These are phyloP conservation scores for Ammodytes marinus DNA, from an alignment of 2,113 vertebrate genomes.

Conservation along the genomic window DNA sequence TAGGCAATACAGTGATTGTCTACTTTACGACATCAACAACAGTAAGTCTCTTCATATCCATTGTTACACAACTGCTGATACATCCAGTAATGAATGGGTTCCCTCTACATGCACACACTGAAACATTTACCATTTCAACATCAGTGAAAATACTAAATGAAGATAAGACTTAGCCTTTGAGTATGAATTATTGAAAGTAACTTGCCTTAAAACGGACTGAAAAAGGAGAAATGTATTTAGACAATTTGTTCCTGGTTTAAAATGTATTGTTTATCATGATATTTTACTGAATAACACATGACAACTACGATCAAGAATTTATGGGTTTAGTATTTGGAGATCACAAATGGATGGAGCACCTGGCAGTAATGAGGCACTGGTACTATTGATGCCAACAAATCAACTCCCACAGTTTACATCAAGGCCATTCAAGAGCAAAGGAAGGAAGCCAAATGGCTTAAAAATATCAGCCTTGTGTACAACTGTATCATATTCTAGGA, in stretches of 20 bases:
- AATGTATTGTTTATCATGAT: background rate
- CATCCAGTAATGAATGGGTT: background rate
- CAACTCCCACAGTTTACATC: background rate
- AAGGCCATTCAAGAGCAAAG: background rate
- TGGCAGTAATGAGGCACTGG: background rate
- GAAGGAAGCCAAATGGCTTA: slow-evolving; percentile 8
- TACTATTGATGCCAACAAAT: background rate
- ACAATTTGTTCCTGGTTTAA: background rate
- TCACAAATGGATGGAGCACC: background rate
- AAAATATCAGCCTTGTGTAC: slow-evolving; percentile 29
- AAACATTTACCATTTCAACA: background rate
- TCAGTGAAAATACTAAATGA: background rate
- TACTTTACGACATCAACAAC: background rate
- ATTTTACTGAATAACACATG: background rate
- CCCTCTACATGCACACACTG: background rate
- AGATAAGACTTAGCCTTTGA: background rate
- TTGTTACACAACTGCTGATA: background rate
- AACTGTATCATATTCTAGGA: slow-evolving; percentile 38
- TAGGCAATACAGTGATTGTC: background rate
- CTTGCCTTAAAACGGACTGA: background rate
- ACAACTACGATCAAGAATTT: background rate
- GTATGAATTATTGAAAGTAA: background rate
- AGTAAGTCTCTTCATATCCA: background rate
- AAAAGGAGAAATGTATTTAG: background rate
- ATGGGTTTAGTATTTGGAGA: background rate